Evolutionary conservation across 2,113 vertebrate species (phyloP).

Genomic region (Mirounga angustirostris): DNA sequence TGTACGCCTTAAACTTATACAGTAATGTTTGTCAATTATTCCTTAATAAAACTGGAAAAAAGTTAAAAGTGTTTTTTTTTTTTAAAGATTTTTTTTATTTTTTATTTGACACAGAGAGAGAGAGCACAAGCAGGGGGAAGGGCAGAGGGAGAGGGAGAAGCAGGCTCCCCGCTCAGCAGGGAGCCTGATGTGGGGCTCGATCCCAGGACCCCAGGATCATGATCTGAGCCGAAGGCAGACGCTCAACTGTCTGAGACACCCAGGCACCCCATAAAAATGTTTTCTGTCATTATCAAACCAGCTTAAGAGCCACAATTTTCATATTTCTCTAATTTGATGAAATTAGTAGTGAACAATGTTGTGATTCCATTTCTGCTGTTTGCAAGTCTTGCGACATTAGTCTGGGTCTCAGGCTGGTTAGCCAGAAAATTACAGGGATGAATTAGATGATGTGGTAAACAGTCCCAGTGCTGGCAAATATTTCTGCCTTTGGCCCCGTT

Average conservation of each 20-base stretch:
- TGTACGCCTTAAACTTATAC: background rate
- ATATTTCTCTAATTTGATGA: background rate
- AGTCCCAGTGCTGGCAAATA: background rate
- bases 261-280: background rate
- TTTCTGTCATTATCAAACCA: slow-evolving; percentile 24
- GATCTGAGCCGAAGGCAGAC: no score
- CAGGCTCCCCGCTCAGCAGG: no score
- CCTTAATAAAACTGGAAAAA: background rate
- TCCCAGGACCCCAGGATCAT: no score
- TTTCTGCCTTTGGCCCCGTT: background rate
- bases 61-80: background rate
- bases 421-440: background rate
- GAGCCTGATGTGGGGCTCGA: no score
- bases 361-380: background rate
- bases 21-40: background rate
- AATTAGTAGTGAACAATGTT: background rate
- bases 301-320: background rate
- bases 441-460: background rate
- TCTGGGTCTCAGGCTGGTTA: background rate
- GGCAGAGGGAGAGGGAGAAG: no score
- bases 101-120: no score
- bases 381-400: background rate
- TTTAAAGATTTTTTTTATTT: no score
- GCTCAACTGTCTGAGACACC: no score
- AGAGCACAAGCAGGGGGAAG: no score